Evolutionary conservation across 2,888 invertebrate genomes (phyloP).

Genomic region (Leistus spinibarbis): DNA sequence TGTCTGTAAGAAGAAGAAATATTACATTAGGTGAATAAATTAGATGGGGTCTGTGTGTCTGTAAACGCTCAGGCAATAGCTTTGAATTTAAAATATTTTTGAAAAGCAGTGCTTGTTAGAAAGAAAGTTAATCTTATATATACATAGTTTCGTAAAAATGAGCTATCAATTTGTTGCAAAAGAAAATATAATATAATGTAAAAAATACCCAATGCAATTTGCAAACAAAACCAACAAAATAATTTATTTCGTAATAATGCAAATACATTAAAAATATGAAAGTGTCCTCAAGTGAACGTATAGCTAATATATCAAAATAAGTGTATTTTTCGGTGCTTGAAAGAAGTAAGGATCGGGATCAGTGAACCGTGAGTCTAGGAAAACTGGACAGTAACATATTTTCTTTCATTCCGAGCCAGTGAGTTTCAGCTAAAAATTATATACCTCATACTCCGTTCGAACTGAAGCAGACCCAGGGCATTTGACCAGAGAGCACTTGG

Average conservation of each 20-base stretch:
- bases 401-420: constrained; percentile 54
- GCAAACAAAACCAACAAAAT: too few relatives aligned
- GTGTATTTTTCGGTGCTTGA: neutral
- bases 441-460: constrained; percentile 43
- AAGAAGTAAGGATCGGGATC: neutral
- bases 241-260: too few relatives aligned
- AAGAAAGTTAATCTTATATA: too few relatives aligned
- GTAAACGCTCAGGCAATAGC: too few relatives aligned
- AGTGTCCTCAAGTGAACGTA: neutral
- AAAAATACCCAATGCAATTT: too few relatives aligned
- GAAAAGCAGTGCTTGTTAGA: too few relatives aligned
- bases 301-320: neutral
- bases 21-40: neutral
- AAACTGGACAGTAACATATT: constrained; percentile 53
- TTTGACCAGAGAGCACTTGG: constrained; percentile 49
- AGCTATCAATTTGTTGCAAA: too few relatives aligned
- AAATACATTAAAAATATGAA: too few relatives aligned
- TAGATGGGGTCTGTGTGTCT: too few relatives aligned
- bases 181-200: too few relatives aligned
- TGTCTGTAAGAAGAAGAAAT: neutral
- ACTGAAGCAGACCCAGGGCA: constrained; percentile 40
- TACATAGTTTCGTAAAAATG: too few relatives aligned
- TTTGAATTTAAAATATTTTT: too few relatives aligned
- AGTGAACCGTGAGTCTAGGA: constrained; percentile 16
- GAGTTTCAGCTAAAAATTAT: constrained; percentile 55